Percentiles rank a stretch among this genome's conserved stretches.
phyloP scores from a whole-genome alignment of 1,140 invertebrate genomes.

The Eumaeus atala region DNA sequence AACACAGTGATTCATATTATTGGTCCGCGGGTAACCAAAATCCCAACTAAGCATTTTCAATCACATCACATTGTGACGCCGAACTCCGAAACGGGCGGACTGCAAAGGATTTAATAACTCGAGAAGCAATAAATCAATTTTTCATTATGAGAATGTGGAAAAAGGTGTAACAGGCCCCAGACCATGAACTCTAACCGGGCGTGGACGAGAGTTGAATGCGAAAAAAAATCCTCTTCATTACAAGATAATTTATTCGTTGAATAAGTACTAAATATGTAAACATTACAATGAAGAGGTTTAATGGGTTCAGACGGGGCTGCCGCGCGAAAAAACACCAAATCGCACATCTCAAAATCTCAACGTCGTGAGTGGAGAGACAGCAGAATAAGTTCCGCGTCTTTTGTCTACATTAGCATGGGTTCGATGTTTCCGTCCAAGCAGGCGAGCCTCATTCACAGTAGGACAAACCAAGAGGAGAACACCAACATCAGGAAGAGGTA shows the following conservation, averaged over 20 bases:
- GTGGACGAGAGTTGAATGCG: conserved; percentile 43
- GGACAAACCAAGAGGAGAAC: too few species aligned
- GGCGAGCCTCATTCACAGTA: too few species aligned
- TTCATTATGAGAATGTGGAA: conserved; percentile 44
- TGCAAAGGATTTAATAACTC: conserved; percentile 38
- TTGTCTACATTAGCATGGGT: too few species aligned
- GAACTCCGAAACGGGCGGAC: conserved; percentile 25
- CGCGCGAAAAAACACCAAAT: conserved; percentile 36
- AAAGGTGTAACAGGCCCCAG: conserved; percentile 28
- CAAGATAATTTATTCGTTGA: conserved; percentile 49
- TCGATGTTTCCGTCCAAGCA: too few species aligned
- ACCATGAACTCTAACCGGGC: conserved; percentile 38
- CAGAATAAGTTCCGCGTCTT: conserved; percentile 15
- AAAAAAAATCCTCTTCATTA: conserved; percentile 48
- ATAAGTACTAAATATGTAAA: conserved; percentile 57
- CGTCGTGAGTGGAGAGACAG: conserved; percentile 22
- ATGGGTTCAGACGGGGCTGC: conserved; percentile 38
- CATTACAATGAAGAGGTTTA: conserved; percentile 55
- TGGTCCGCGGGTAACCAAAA: background rate
- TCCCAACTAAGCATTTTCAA: conserved; percentile 31
- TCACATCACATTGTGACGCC: conserved; percentile 39
- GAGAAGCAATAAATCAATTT: conserved; percentile 46
- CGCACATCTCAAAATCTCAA: conserved; percentile 9
- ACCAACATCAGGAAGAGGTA: too few species aligned
- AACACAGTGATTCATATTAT: background rate